A percentile compares a stretch with the other conserved stretches of the same genome.
These are phyloP conservation scores for Thera obeliscata DNA, from an alignment of 2,888 invertebrate species.

Conservation along the genomic window DNA sequence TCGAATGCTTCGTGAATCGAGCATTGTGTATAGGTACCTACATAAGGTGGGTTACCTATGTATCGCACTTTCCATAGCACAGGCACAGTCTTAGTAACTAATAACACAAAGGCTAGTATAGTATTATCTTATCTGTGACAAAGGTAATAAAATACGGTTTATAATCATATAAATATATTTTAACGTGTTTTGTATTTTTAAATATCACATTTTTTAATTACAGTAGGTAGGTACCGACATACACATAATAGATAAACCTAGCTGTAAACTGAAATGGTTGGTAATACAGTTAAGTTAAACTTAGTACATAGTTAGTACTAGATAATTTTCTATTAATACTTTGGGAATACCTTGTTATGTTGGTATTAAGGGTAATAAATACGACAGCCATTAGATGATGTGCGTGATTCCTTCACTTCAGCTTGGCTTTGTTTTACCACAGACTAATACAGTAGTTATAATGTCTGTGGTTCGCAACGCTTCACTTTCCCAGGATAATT, in stretches of 20 bases:
- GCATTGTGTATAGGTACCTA: too few relatives aligned
- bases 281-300: background rate
- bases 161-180: background rate
- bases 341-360: too few relatives aligned
- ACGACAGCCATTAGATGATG: too few relatives aligned
- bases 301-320: background rate
- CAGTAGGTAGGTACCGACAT: background rate
- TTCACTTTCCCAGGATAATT: constrained; percentile 90
- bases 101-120: too few relatives aligned
- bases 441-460: background rate
- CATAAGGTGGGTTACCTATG: too few relatives aligned
- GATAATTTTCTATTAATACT: too few relatives aligned
- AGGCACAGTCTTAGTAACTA: too few relatives aligned
- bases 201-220: background rate
- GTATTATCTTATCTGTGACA: too few relatives aligned
- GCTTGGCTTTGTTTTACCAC: background rate
- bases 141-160: background rate
- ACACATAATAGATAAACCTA: background rate
- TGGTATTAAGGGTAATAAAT: too few relatives aligned
- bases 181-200: background rate
- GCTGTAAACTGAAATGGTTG: background rate
- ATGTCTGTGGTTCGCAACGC: constrained; percentile 5
- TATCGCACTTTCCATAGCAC: too few relatives aligned
- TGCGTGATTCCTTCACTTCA: constrained; percentile 1
- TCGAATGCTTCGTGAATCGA: too few relatives aligned